Evolutionary conservation across 1,140 invertebrate genomes (phyloP).

Genomic region (Caenorhabditis inopinata): DNA sequence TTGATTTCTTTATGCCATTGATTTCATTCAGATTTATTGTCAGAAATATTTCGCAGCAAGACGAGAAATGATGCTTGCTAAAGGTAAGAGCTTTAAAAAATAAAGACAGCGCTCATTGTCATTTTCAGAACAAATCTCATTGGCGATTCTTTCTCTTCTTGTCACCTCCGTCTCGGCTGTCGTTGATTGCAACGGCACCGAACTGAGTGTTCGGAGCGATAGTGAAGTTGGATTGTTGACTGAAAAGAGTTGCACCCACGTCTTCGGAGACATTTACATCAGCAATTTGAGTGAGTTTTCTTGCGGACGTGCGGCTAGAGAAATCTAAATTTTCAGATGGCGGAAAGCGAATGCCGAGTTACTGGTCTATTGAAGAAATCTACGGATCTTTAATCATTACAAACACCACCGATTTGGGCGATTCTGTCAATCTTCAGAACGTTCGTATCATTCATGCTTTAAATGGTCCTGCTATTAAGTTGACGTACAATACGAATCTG

Average conservation of each 20-base stretch:
- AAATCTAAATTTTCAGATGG: background rate
- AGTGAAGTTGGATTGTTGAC: background rate
- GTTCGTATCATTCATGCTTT: background rate
- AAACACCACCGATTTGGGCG: background rate
- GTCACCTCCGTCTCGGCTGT: background rate
- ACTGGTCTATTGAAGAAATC: background rate
- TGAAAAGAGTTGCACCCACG: background rate
- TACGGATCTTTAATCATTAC: background rate
- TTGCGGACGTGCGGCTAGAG: background rate
- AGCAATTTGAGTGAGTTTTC: background rate
- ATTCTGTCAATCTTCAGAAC: constrained; percentile 10
- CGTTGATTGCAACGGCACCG: background rate
- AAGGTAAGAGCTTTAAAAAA: background rate
- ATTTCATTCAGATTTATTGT: too few species aligned
- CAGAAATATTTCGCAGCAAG: background rate
- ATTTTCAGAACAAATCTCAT: background rate
- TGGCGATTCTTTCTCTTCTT: background rate
- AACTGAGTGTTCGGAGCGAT: background rate
- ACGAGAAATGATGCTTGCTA: background rate
- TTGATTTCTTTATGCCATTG: too few species aligned
- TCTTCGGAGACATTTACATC: background rate
- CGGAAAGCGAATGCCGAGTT: background rate
- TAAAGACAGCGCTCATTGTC: background rate
- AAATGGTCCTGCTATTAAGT: background rate
- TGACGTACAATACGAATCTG: background rate